Evolutionary conservation across 2,113 vertebrate genomes (phyloP), one percentile per base, ranked within the genome.

Genomic region (Albula goreensis): DNA sequence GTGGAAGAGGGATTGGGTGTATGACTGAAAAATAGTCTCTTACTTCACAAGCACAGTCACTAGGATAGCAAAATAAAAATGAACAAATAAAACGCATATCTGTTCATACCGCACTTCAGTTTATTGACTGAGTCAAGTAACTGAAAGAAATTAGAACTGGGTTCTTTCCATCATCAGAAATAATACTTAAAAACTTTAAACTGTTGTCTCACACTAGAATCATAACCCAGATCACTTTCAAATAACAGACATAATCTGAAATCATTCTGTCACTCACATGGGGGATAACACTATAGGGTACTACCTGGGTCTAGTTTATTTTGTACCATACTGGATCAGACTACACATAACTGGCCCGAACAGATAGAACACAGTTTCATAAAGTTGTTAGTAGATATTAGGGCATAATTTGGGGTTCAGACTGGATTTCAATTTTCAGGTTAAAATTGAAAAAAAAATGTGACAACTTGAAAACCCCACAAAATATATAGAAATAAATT

Each of bases 21-120:
- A 17, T 17, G 48, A 50, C 11, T 15, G 49, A 48, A 82, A 91
- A 66, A 6, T 22, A 82, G 60, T 85, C 89, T 84, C 80, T 84
- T 81, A 89, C 84, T 80, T 90, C 87, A 93, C 91, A 92, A 79
- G 90, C 93, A 93, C 93, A 94, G 93, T 93, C 91, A 95, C 92
- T 94, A 92, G 80, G 6, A 81, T 50, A 81, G 92, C 88, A 77
- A 86, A 88, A 70, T 87, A 22, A 86, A 88, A 85, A 90, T 80
- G 86, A 90, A 89, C 83, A 90, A 85, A 50, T 50, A 77, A 48
- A 90, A 85, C 41, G 50, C n/a, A 50, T 50, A 41, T 80, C 88
- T 87, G 56, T 86, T 12, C 82, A 86, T 89, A 86, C 19, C 41
- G 87, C 80, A 82, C 82, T 77, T 49, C 53, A 60, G 22, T 87